Percentiles rank a stretch among this genome's conserved stretches.
Conservation (phyloP, 2,113 vertebrate genomes). For the Carollia perspicillata region DNA sequence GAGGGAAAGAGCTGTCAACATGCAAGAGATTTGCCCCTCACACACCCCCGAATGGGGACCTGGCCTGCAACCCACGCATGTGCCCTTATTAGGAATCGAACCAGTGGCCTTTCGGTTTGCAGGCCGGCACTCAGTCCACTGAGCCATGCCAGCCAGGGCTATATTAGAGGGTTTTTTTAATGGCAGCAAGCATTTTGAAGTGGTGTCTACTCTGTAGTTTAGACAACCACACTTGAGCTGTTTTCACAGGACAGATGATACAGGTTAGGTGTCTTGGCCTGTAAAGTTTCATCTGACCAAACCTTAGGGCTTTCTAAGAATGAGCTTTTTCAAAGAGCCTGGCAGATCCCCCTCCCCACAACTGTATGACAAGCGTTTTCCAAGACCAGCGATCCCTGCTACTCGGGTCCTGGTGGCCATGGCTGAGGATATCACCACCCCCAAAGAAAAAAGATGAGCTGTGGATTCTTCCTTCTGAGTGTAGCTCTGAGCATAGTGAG, state of each 20-base stretch:
- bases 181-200: neutral
- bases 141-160: too few species aligned
- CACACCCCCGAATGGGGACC: too few species aligned
- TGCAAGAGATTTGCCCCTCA: too few species aligned
- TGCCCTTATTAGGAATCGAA: too few species aligned
- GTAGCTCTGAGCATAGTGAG: neutral
- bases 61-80: too few species aligned
- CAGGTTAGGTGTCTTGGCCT: neutral
- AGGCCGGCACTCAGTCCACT: too few species aligned
- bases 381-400: neutral
- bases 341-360: neutral
- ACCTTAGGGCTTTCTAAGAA: neutral
- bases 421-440: neutral
- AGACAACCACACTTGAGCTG: neutral
- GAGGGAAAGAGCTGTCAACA: too few species aligned
- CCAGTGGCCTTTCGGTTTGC: too few species aligned
- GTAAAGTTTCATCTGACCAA: neutral
- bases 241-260: neutral
- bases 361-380: rapidly evolving
- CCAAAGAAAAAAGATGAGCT: neutral
- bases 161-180: neutral
- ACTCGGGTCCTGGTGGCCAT: neutral
- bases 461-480: neutral
- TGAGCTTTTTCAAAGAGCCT: neutral
- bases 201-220: neutral